A percentile compares a stretch with the other conserved stretches of the same genome.
These are phyloP conservation scores for Acyrthosiphon pisum DNA, from an alignment of 1,140 invertebrate genomes.

Conservation along the genomic window DNA sequence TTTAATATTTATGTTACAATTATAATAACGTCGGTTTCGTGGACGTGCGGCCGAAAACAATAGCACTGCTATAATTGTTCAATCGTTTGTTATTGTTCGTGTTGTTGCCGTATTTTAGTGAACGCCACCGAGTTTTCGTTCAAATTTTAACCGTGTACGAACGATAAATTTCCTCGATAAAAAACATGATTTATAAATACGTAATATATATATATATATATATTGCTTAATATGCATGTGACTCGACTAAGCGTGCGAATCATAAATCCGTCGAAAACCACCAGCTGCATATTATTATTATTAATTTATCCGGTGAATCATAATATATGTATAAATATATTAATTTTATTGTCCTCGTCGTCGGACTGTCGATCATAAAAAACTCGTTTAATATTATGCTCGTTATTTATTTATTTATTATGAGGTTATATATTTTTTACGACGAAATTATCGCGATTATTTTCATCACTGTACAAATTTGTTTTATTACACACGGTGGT, in stretches of 20 bases:
- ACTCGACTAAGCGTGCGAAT: neutral
- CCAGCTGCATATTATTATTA: neutral
- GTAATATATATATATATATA: neutral
- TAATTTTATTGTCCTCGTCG: neutral
- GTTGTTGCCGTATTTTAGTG: neutral
- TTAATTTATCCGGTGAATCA: neutral
- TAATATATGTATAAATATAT: neutral
- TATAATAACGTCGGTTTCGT: neutral
- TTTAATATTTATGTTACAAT: conserved; percentile 8
- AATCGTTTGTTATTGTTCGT: neutral
- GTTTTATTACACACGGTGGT: neutral
- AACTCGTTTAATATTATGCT: neutral
- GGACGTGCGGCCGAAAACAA: neutral
- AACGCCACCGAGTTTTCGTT: neutral
- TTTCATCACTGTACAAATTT: neutral
- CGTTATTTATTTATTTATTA: neutral
- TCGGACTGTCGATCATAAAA: neutral
- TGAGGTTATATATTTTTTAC: neutral
- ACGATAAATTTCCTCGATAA: neutral
- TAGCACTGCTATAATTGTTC: neutral
- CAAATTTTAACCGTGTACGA: neutral
- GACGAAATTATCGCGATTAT: neutral
- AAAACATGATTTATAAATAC: neutral
- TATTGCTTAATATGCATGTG: neutral
- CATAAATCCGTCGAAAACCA: conserved; percentile 1